These are phyloP conservation scores for Triops longicaudatus DNA, from an alignment of 1,140 invertebrate genomes.

Conservation along the genomic window DNA sequence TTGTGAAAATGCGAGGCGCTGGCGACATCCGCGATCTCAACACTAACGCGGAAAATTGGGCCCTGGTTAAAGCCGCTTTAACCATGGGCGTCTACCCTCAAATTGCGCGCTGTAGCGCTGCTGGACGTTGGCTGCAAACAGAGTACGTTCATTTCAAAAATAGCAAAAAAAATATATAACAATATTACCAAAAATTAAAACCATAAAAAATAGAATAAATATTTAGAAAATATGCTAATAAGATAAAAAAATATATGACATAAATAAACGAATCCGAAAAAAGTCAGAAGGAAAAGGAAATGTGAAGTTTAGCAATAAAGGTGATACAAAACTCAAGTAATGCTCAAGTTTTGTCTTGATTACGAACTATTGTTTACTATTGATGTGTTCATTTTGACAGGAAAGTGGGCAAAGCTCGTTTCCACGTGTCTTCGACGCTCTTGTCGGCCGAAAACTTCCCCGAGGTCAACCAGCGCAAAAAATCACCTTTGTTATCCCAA, in stretches of 20 bases:
- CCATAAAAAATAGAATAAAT: too few relatives aligned
- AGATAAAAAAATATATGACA: too few relatives aligned
- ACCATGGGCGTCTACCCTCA: slow-evolving; percentile 81
- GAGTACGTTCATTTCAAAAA: neutral
- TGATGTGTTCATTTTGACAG: slow-evolving; percentile 40
- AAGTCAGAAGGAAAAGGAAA: too few relatives aligned
- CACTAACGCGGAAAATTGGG: slow-evolving; percentile 79
- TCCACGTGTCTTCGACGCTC: slow-evolving; percentile 66
- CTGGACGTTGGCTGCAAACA: neutral
- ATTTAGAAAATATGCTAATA: too few relatives aligned
- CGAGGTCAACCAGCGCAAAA: slow-evolving; percentile 36
- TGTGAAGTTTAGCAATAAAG: too few relatives aligned
- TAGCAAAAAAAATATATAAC: too few relatives aligned
- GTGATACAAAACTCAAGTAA: too few relatives aligned
- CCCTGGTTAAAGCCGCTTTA: slow-evolving; percentile 81
- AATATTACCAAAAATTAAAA: too few relatives aligned
- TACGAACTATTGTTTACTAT: too few relatives aligned
- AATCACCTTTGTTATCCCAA: slow-evolving; percentile 34
- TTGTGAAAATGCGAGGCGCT: slow-evolving; percentile 64
- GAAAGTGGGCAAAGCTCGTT: slow-evolving; percentile 61
- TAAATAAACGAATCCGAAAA: too few relatives aligned
- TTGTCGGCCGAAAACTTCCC: slow-evolving; percentile 41
- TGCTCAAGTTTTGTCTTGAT: too few relatives aligned
- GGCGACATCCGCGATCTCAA: slow-evolving; percentile 71
- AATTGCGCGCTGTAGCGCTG: slow-evolving; percentile 48